Base-by-base conservation (phyloP, 1,140 invertebrate genomes). In the Pseudobourletiella spinata region DNA sequence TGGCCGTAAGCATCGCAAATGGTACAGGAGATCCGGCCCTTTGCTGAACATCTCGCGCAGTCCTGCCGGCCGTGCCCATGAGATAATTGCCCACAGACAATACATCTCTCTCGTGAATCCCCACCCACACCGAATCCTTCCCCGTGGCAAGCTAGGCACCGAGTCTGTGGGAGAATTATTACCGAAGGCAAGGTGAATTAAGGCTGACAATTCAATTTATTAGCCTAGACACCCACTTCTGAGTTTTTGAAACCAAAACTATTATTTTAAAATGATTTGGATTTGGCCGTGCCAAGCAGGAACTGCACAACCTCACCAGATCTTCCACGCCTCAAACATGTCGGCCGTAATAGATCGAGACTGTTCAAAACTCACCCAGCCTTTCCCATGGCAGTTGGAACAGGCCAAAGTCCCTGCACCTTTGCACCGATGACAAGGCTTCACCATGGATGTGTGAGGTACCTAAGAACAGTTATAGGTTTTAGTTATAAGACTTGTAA, bases 401-500 rank as follows among this genome's bases (percentile, higher is more conserved):
- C 81, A 83, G n/a, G 72, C 71, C 6, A 79, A 71, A 24, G 74
- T 74, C 2, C 81, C 81, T 6, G 73, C 72, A 1, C 78, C 79
- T 58, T 59, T 48, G 67, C 81, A 83, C 4, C 74, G 70, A 70
- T 82, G 80, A 70, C 81, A 83, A 1, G 76, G 72, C 68, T 82
- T 82, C 15, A 81, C 74, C 6, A 76, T 78, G 2, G 79, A 76
- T 16, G 82, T 83, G 67, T 82, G 79, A 25, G 82, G 82, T 1
- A 83, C 80, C 70, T 77, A 76, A n/a, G n/a, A n/a, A n/a, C n/a
- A n/a, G n/a, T n/a, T n/a, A n/a, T n/a, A n/a, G n/a, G n/a, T n/a
- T n/a, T n/a, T n/a, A n/a, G n/a, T n/a, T n/a, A n/a, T n/a, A n/a
- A n/a, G n/a, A n/a, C n/a, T n/a, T n/a, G n/a, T n/a, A n/a, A n/a